Percentiles rank a stretch among this genome's conserved stretches.
Evolutionary conservation across 2,113 vertebrate genomes (phyloP).

Genomic region (Oreocharis arfaki): DNA sequence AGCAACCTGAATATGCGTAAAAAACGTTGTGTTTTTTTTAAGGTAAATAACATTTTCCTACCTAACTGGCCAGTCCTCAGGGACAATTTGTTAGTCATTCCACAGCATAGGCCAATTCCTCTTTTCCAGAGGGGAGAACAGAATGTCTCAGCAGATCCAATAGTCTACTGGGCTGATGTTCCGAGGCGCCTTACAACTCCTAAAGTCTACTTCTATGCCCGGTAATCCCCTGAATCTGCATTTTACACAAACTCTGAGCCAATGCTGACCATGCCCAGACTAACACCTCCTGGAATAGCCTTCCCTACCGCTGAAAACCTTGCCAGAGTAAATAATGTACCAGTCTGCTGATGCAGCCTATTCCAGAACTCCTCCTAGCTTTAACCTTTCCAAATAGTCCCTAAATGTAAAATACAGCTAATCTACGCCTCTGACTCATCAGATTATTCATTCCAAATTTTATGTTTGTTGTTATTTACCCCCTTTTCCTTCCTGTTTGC

Average conservation of each 20-base stretch:
- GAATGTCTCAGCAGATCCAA: conserved; percentile 6
- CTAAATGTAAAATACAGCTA: conserved; percentile 11
- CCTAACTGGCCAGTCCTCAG: conserved; percentile 37
- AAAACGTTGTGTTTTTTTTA: not conserved
- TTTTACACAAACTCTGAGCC: conserved; percentile 43
- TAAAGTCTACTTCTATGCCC: not conserved
- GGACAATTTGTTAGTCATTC: conserved; percentile 55
- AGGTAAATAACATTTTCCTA: conserved; percentile 62
- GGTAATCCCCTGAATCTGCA: conserved; percentile 49
- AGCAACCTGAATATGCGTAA: not conserved
- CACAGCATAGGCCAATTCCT: conserved; percentile 17
- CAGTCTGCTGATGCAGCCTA: conserved; percentile 34
- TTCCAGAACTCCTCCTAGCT: conserved; percentile 43
- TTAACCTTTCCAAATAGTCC: conserved; percentile 24
- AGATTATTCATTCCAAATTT: conserved; percentile 23
- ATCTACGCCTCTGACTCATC: not conserved
- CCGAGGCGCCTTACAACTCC: not conserved
- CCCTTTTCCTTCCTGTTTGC: not conserved
- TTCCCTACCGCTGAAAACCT: not conserved
- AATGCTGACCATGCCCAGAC: conserved; percentile 42
- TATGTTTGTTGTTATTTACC: not conserved
- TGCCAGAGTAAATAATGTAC: conserved; percentile 48
- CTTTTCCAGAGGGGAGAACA: conserved; percentile 45
- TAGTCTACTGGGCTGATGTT: not conserved
- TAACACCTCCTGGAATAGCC: conserved; percentile 46